Conservation (phyloP, 1,140 invertebrate genomes). For the Agrilus planipennis region DNA sequence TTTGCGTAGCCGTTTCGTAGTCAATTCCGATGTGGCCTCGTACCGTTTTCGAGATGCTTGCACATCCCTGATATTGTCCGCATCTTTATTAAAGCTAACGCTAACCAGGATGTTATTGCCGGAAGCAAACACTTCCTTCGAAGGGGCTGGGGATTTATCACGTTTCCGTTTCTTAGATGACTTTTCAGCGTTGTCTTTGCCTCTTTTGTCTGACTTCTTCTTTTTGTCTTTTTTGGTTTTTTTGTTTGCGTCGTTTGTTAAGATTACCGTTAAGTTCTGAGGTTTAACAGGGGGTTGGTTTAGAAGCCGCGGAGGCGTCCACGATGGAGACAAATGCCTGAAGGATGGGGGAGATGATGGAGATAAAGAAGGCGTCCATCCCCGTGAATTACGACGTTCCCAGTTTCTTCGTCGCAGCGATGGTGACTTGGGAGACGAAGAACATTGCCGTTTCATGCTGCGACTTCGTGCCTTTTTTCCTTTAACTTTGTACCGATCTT, state of each 20-base stretch:
- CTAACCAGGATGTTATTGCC: slow-evolving; percentile 86
- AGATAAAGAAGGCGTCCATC: slow-evolving; percentile 33
- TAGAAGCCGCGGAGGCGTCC: slow-evolving; percentile 38
- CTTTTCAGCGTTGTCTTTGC: slow-evolving; percentile 34
- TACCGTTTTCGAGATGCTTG: slow-evolving; percentile 19
- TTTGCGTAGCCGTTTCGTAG: slow-evolving; percentile 25
- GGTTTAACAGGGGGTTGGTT: slow-evolving; percentile 27
- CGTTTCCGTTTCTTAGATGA: slow-evolving; percentile 40
- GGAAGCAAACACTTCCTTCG: slow-evolving; percentile 82
- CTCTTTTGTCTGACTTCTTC: slow-evolving; percentile 34
- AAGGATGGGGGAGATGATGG: slow-evolving; percentile 28
- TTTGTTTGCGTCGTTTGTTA: slow-evolving; percentile 42
- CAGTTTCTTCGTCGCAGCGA: slow-evolving; percentile 16
- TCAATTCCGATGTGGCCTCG: slow-evolving; percentile 15
- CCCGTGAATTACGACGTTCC: slow-evolving; percentile 15
- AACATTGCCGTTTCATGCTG: slow-evolving; percentile 12
- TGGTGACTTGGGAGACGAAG: slow-evolving; percentile 13
- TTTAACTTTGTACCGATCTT: slow-evolving; percentile 21
- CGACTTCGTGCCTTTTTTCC: slow-evolving; percentile 18
- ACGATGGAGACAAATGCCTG: slow-evolving; percentile 25
- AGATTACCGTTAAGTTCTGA: slow-evolving; percentile 38
- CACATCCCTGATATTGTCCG: slow-evolving; percentile 38
- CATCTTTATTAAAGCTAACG: slow-evolving; percentile 76
- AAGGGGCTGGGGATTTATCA: slow-evolving; percentile 48
- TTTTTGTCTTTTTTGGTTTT: slow-evolving; percentile 41